Evolutionary conservation across 2,113 vertebrate species (phyloP), one percentile per base, ranked within the genome.

Genomic region (Hydropotes inermis): DNA sequence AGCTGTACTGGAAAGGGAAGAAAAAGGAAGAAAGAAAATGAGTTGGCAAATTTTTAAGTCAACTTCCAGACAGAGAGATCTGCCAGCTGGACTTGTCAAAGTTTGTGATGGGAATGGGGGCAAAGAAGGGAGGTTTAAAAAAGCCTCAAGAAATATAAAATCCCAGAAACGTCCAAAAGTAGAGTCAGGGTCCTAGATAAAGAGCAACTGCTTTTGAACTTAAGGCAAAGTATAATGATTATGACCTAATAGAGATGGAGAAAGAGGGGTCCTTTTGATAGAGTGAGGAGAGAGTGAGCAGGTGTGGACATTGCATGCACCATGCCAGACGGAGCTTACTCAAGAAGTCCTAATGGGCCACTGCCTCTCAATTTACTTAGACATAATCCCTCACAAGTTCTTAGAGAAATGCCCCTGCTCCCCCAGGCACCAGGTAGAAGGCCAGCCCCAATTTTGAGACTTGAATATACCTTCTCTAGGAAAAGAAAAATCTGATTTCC

Each of bases 31-130:
- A 67, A 94, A 93, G 91, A 98, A 98, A 97, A 98, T 97, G 97
- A 98, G 97, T 98, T 98, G 98, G 98, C 98, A 98, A 98, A 70
- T 23, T 98, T 99, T 97, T 98, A 96, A 98, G 95, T 91, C 94
- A 97, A 94, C 97, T 98, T 89, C 89, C 94, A 98, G 98, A 97
- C 97, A 93, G 89, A 97, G 96, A 92, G 83, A 96, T 97, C 91
- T 85, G 96, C 98, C 98, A 98, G 94, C 97, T 98, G 89, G 81
- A 84, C 95, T 23, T 92, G 87, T n/a, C 64, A 45, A 92, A 87
- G 67, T 97, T 87, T 96, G 89, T 83, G 57, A 64, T 96, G 55
- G 3, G 30, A 3, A 4, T 87, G 50, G 58, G 23, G 84, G 47
- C n/a, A 64, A 47, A 45, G 45, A 39, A 54, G 19, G 61, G 52